These are phyloP conservation scores for Brachyrhaphis roseni DNA, from an alignment of 2,797 vertebrate genomes.

Conservation along the genomic window DNA sequence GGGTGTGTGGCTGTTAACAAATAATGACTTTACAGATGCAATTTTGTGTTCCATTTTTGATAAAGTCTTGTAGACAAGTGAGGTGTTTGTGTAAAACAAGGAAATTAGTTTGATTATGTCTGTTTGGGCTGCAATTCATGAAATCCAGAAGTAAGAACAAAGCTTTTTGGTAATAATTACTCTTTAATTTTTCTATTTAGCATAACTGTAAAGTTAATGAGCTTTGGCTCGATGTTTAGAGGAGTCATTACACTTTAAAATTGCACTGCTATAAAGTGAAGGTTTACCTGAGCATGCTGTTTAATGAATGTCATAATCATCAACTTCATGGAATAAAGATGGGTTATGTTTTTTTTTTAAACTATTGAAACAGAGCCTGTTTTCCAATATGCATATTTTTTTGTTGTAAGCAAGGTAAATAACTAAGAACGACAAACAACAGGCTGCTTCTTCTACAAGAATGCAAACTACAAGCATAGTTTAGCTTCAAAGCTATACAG, in stretches of 20 bases:
- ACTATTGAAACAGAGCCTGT: constrained; percentile 20
- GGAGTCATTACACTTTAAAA: constrained; percentile 6
- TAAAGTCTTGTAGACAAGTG: constrained; percentile 2
- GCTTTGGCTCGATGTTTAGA: neutral
- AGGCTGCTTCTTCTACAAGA: neutral
- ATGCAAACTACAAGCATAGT: constrained; percentile 11
- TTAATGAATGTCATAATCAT: constrained; percentile 33
- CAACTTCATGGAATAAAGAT: constrained; percentile 1
- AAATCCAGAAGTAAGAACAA: constrained; percentile 13
- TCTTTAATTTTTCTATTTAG: constrained; percentile 6
- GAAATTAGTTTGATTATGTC: constrained; percentile 18
- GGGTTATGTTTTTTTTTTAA: constrained; percentile 19
- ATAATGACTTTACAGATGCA: constrained; percentile 13
- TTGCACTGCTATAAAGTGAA: constrained; percentile 16
- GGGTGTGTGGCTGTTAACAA: constrained; percentile 1
- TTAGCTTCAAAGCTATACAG: constrained; percentile 11
- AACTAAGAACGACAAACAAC: constrained; percentile 10
- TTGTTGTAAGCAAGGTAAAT: too few species aligned
- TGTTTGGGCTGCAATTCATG: neutral
- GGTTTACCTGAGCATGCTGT: constrained; percentile 15
- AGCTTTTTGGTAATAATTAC: neutral
- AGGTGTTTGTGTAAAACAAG: neutral
- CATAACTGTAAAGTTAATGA: constrained; percentile 6
- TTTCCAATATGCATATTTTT: too few species aligned
- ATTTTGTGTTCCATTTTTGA: constrained; percentile 16